phyloP scores from a whole-genome alignment of 2,797 vertebrate genomes.

The Tangara arthus region DNA sequence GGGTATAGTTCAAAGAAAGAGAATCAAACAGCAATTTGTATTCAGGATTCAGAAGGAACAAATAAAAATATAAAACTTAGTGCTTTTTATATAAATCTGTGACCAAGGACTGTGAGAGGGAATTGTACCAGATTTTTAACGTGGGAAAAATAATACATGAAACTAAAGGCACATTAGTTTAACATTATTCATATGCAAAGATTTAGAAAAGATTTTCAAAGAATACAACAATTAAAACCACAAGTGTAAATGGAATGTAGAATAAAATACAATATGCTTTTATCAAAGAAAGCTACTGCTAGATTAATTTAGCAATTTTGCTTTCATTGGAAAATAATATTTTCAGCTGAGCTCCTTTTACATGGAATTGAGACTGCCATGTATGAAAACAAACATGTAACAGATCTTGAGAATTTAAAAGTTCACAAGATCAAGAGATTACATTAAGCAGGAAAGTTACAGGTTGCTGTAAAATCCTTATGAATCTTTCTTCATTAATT shows the following conservation, averaged over 20 bases:
- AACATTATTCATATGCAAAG: not conserved
- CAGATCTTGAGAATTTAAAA: not conserved
- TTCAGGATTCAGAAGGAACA: not conserved
- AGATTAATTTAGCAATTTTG: not conserved
- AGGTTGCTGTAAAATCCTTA: not conserved
- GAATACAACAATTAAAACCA: not conserved
- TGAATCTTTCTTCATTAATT: not conserved
- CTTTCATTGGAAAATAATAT: not conserved
- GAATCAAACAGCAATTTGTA: not conserved
- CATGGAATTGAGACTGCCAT: not conserved
- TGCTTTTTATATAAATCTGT: not conserved
- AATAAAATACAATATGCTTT: not conserved
- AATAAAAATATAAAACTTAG: not conserved
- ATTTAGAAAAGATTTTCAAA: not conserved
- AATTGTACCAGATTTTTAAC: not conserved
- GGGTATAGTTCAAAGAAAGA: not conserved
- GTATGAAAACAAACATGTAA: not conserved
- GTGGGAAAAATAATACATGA: not conserved
- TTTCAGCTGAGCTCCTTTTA: not conserved
- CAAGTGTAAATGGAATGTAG: not conserved
- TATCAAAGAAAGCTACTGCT: accelerated
- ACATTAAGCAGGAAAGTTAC: not conserved
- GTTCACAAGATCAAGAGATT: not conserved
- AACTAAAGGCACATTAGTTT: not conserved
- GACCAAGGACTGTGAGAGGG: accelerated